Evolutionary conservation across 1,140 invertebrate species (phyloP), one percentile per base, ranked within the genome.

Genomic region (Formica exsecta): DNA sequence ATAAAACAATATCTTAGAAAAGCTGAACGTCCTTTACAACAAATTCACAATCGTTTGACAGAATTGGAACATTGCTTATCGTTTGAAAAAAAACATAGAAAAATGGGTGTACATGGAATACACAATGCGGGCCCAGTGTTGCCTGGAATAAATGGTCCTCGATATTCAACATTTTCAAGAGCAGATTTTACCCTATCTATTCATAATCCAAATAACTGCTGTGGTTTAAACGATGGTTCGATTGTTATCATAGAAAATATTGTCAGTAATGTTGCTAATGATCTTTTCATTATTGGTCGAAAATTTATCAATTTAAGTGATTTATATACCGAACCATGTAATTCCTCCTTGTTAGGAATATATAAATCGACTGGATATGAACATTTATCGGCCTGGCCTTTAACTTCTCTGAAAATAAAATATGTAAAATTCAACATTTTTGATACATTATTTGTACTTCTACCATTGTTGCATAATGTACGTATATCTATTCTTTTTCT

Each of bases 211-310:
- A 38, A 65, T 65, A 65, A 65, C 9, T 65, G 64, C 5, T 65
- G 64, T 64, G n/a, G 61, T 65, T 65, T 65, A 65, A 38, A 65
- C 1, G 36, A 65, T 65, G 32, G 36, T 65, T 38, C 19, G 8
- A 65, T 65, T 65, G 19, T 65, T 9, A 38, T 38, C 19, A 65
- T 65, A 65, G 64, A 65, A 3, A 65, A 65, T 38, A 65, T 65
- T 65, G 36, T n/a, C 6, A 65, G 32, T 48, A 48, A 13, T 19
- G 8, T 2, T 65, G 36, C 32, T 38, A 38, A 65, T 65, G 64
- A 38, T 22, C 8, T 38, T 38, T 65, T 0, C 0, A 38, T 65
- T 65, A 65, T 65, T 65, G 64, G 36, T 38, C 64, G 11, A 44
- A 44, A 68, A 44, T 68, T 68, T 0, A 11, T 25, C 3, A 11